Evolutionary conservation across 2,797 vertebrate genomes (phyloP), one percentile per base, ranked within the genome.

Genomic region (Naso thynnoides): DNA sequence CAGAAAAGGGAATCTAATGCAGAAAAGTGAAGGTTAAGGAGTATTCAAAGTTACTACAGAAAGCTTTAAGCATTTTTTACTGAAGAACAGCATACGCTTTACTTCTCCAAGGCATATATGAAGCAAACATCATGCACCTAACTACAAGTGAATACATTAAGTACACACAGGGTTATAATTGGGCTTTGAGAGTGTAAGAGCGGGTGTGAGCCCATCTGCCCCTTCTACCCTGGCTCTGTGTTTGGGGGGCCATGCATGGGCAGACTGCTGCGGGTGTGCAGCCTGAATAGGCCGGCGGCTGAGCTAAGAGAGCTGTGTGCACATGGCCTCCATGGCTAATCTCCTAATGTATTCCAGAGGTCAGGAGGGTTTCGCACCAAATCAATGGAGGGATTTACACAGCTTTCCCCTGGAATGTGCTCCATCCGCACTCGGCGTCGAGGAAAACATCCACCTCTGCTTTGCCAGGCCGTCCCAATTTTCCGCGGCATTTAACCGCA

Each of bases 321-420:
- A 68, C 74, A 89, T 39, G 79, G 90, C 85, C 91, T 91, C 89
- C 84, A 59, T 83, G 85, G 87, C 83, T 95, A 95, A 95, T 95
- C 94, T 94, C 91, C 87, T 95, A 94, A 95, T 95, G 93, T 94
- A 93, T 94, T 94, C 91, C 88, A 88, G 88, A 90, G 95, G 94
- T 95, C 94, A 95, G 92, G 84, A 93, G 91, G 93, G 90, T 92
- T 92, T 93, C 77, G 79, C 84, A 90, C 88, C 88, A 89, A 93
- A 94, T 95, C 94, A 95, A 93, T 94, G 92, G 90, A 86, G 91
- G 94, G 94, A 95, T 94, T 95, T 94, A 93, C 87, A 88, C 88
- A 93, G 94, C 93, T 94, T 94, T 94, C 83, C 89, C 84, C 86
- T 87, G 93, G 95, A 95, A 95, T 95, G 94, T 87, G 92, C 89